These are phyloP conservation scores for Apodemia zela DNA, from an alignment of 2,888 invertebrate genomes.

Conservation along the genomic window DNA sequence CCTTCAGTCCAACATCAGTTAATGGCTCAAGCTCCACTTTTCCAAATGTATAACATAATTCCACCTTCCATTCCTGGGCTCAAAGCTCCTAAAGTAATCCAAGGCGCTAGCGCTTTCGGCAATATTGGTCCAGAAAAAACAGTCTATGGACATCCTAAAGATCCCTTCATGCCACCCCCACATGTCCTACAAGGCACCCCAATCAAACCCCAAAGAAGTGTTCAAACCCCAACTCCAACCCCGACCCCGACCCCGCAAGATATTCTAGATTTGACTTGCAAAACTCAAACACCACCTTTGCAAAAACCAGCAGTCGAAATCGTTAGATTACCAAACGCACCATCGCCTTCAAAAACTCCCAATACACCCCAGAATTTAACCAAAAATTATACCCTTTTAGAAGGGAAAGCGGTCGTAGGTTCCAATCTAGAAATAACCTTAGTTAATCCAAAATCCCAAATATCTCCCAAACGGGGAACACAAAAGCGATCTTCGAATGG, in stretches of 20 bases:
- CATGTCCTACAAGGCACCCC: conserved; percentile 71
- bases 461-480: conserved; percentile 50
- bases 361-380: conserved; percentile 65
- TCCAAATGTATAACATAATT: conserved; percentile 64
- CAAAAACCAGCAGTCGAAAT: conserved; percentile 78
- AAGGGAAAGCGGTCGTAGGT: conserved; percentile 73
- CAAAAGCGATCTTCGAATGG: conserved; percentile 79
- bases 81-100: conserved; percentile 76
- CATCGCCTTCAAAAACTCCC: conserved; percentile 61
- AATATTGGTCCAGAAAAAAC: conserved; percentile 79
- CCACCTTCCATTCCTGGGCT: conserved; percentile 50
- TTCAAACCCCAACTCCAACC: conserved; percentile 41
- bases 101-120: conserved; percentile 83
- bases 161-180: conserved; percentile 80
- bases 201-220: conserved; percentile 47
- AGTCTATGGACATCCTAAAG: conserved; percentile 87
- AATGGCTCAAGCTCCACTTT: conserved; percentile 71
- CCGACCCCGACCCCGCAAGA: conserved; percentile 68
- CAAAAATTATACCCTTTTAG: conserved; percentile 65
- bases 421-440: conserved; percentile 87
- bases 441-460: conserved; percentile 73
- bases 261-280: conserved; percentile 83
- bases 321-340: conserved; percentile 66
- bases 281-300: conserved; percentile 45
- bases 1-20: conserved; percentile 67